These are phyloP conservation scores for Helarctos malayanus DNA, from an alignment of 2,797 vertebrate species.

Conservation along the genomic window DNA sequence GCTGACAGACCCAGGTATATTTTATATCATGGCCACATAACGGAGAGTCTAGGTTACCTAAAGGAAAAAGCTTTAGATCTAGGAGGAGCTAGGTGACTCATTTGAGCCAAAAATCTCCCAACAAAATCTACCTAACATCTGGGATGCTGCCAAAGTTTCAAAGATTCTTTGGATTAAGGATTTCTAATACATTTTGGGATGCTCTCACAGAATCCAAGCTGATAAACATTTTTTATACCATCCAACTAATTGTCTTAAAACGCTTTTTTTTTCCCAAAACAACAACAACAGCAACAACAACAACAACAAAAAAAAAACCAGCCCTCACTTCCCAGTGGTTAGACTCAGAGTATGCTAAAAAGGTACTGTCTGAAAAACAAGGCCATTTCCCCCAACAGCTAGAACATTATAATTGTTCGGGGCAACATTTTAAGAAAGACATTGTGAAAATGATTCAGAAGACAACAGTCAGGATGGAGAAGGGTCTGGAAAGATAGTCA, in stretches of 20 bases:
- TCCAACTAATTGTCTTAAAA: neutral
- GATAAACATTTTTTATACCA: neutral
- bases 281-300: neutral
- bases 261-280: neutral
- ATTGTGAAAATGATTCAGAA: conserved; percentile 17
- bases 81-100: neutral
- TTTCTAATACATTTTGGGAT: neutral
- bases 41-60: neutral
- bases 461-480: neutral
- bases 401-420: neutral
- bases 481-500: neutral
- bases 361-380: conserved; percentile 21
- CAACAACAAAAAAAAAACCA: neutral
- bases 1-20: neutral
- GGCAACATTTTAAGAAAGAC: conserved; percentile 43
- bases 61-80: conserved; percentile 15
- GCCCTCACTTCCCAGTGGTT: neutral
- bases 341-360: neutral
- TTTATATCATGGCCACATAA: neutral
- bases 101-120: neutral
- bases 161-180: neutral
- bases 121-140: neutral
- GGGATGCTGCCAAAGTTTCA: neutral
- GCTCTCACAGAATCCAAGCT: neutral
- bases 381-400: neutral